Percentiles rank a stretch among this genome's conserved stretches.
Evolutionary conservation across 2,888 invertebrate species (phyloP).

Genomic region (Melitaea athalia): DNA sequence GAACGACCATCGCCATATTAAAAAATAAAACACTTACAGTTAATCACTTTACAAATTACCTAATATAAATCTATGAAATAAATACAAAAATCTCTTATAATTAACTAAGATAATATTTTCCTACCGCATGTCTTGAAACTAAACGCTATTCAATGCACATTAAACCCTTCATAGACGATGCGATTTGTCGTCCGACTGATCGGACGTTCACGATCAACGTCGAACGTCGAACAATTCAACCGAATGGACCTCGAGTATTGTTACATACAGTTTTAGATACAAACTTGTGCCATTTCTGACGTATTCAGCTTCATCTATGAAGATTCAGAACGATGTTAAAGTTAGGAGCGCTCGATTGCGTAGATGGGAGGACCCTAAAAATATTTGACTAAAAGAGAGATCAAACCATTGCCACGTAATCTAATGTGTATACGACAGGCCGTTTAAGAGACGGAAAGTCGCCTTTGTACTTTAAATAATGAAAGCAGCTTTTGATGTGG

Average conservation of each 20-base stretch:
- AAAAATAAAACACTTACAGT: constrained; percentile 69
- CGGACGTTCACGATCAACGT: neutral
- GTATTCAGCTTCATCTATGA: constrained; percentile 29
- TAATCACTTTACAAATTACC: constrained; percentile 81
- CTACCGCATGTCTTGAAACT: constrained; percentile 80
- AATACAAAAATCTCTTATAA: constrained; percentile 79
- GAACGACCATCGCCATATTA: constrained; percentile 79
- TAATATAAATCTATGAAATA: constrained; percentile 82
- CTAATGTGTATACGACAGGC: constrained; percentile 49
- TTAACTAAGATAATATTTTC: constrained; percentile 80
- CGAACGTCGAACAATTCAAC: neutral
- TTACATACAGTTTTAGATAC: neutral
- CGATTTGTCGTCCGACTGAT: constrained; percentile 19
- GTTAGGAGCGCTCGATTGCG: constrained; percentile 47
- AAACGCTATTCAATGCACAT: constrained; percentile 77
- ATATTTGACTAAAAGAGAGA: constrained; percentile 88
- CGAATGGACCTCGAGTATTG: constrained; percentile 16
- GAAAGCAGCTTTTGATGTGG: constrained; percentile 23
- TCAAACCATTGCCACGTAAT: constrained; percentile 87
- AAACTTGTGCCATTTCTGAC: neutral
- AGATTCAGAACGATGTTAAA: constrained; percentile 55
- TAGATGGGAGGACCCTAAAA: constrained; percentile 74
- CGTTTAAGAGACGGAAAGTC: constrained; percentile 23
- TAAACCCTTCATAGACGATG: constrained; percentile 40
- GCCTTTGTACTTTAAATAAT: constrained; percentile 40